A percentile compares a stretch with the other conserved stretches of the same genome.
Evolutionary conservation across 2,797 vertebrate species (phyloP).

Genomic region (Acanthis flammea): DNA sequence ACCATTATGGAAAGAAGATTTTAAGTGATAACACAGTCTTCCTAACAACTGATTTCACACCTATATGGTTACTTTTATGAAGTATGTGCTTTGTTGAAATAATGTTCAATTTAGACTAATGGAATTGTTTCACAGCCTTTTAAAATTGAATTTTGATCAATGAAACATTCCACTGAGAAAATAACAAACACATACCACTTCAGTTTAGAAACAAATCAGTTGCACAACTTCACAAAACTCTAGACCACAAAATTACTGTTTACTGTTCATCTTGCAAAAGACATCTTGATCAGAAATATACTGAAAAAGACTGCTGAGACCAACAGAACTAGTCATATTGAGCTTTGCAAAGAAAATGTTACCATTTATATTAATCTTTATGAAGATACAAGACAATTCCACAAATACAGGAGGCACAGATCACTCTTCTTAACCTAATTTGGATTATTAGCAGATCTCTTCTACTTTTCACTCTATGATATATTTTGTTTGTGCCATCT

Average conservation of each 20-base stretch:
- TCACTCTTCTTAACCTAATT: background rate
- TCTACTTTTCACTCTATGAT: background rate
- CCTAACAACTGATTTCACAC: background rate
- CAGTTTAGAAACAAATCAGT: background rate
- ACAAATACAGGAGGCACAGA: background rate
- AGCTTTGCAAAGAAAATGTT: background rate
- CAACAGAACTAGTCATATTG: background rate
- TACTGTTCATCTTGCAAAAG: background rate
- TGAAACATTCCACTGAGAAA: background rate
- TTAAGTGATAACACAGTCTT: background rate
- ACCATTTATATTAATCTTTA: background rate
- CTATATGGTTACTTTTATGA: background rate
- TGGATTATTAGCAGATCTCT: background rate
- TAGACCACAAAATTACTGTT: background rate
- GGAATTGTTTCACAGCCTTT: background rate
- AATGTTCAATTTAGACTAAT: background rate
- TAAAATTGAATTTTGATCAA: background rate
- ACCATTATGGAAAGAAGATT: background rate
- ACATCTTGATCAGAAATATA: background rate
- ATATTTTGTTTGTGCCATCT: background rate
- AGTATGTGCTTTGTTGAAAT: background rate
- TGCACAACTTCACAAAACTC: background rate
- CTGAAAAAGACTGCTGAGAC: background rate
- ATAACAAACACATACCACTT: background rate
- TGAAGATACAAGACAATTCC: background rate